A percentile compares a stretch with the other conserved stretches of the same genome.
phyloP scores from a whole-genome alignment of 1,140 invertebrate species.

The Drosophila nasuta region DNA sequence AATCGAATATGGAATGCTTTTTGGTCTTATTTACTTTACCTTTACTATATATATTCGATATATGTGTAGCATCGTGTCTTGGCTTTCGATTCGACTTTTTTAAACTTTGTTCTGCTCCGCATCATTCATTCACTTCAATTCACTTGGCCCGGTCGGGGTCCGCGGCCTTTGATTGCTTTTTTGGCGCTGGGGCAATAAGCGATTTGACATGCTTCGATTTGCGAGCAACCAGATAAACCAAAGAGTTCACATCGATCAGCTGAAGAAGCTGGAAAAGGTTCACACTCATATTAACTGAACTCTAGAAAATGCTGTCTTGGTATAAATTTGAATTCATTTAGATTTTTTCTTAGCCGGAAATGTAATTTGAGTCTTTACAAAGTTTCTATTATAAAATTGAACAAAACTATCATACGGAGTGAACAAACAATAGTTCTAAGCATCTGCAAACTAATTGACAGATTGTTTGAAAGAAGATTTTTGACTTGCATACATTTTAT shows the following conservation, averaged over 20 bases:
- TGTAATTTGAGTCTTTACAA: too few relatives aligned
- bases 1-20: slow-evolving; percentile 64
- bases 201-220: slow-evolving; percentile 61
- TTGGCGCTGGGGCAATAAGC: slow-evolving; percentile 52
- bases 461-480: too few relatives aligned
- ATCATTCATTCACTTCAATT: slow-evolving; percentile 55
- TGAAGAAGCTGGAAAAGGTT: too few relatives aligned
- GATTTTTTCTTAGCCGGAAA: too few relatives aligned
- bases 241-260: slow-evolving; percentile 1
- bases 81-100: slow-evolving; percentile 9
- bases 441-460: too few relatives aligned
- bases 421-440: too few relatives aligned
- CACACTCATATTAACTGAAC: neutral
- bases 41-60: neutral
- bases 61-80: slow-evolving; percentile 27
- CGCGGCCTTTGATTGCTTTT: slow-evolving; percentile 63
- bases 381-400: too few relatives aligned
- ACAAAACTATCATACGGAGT: too few relatives aligned
- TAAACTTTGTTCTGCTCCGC: slow-evolving; percentile 52
- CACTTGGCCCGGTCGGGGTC: slow-evolving; percentile 48
- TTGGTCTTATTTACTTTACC: slow-evolving; percentile 39
- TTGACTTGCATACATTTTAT: too few relatives aligned
- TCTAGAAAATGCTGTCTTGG: neutral
- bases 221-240: slow-evolving; percentile 31
- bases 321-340: neutral